These are phyloP conservation scores for Mus spretus DNA, from an alignment of 2,797 vertebrate species.

Conservation along the genomic window DNA sequence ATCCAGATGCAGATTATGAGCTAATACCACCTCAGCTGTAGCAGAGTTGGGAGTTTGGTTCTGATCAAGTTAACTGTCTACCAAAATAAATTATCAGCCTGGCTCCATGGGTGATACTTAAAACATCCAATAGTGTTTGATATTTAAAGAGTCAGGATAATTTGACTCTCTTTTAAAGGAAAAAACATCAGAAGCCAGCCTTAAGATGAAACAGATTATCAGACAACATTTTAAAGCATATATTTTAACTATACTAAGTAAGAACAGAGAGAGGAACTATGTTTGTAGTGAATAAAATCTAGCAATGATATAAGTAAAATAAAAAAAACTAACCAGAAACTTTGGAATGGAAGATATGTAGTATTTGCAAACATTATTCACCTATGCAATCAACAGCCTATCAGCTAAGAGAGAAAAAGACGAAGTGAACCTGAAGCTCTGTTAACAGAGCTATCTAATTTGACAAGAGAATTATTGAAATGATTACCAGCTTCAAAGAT, in stretches of 20 bases:
- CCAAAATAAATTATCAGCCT: neutral
- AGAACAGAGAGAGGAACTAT: neutral
- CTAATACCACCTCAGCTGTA: neutral
- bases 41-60: neutral
- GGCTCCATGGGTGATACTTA: neutral
- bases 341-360: neutral
- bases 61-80: neutral
- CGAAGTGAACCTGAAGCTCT: neutral
- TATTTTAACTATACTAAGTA: neutral
- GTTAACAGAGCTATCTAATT: constrained; percentile 1
- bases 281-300: neutral
- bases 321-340: constrained; percentile 42
- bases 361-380: neutral
- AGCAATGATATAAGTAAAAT: constrained; percentile 36
- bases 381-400: neutral
- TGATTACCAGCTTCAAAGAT: neutral
- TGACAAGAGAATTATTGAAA: neutral
- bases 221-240: neutral
- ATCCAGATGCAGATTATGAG: neutral
- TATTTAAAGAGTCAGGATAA: neutral
- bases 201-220: neutral
- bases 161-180: neutral
- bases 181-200: neutral
- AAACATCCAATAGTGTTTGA: neutral
- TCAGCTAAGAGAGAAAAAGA: neutral